phyloP scores from a whole-genome alignment of 2,888 invertebrate species.

The Antitype chi region DNA sequence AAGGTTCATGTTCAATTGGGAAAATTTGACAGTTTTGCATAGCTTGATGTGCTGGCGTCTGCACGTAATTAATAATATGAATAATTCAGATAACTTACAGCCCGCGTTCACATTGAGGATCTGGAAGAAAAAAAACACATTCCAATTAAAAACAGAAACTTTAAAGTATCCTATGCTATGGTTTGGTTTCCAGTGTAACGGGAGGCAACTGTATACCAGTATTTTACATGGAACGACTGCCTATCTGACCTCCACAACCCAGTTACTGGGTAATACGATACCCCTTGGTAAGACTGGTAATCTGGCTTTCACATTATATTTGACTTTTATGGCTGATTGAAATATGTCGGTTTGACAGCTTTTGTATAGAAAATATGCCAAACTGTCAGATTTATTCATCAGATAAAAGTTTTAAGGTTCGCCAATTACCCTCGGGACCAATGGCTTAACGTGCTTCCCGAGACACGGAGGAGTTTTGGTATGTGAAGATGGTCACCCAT shows the following conservation, averaged over 20 bases:
- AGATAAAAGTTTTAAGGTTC: too few relatives aligned
- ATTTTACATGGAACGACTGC: not conserved
- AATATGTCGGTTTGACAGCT: too few relatives aligned
- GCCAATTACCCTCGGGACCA: not conserved
- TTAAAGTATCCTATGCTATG: not conserved
- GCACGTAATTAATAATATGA: not conserved
- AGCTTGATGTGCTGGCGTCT: too few relatives aligned
- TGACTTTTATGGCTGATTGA: too few relatives aligned
- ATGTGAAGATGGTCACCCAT: too few relatives aligned
- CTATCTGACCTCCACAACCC: not conserved
- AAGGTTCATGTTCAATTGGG: too few relatives aligned
- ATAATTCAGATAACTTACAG: constrained; percentile 14
- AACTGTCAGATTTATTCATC: too few relatives aligned
- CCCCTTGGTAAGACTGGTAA: not conserved
- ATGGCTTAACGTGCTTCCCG: not conserved
- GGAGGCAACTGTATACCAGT: not conserved
- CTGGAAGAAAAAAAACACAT: constrained; percentile 16
- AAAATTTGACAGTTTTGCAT: too few relatives aligned
- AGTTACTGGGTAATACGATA: not conserved
- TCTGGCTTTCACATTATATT: too few relatives aligned
- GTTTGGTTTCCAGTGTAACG: too few relatives aligned
- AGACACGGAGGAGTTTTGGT: not conserved
- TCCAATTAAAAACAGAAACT: not conserved
- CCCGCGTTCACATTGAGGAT: constrained; percentile 22
- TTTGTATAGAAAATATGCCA: too few relatives aligned